Percentiles rank a stretch among this genome's conserved stretches.
These are phyloP conservation scores for Oreochromis niloticus DNA, from an alignment of 2,113 vertebrate genomes.

Conservation along the genomic window DNA sequence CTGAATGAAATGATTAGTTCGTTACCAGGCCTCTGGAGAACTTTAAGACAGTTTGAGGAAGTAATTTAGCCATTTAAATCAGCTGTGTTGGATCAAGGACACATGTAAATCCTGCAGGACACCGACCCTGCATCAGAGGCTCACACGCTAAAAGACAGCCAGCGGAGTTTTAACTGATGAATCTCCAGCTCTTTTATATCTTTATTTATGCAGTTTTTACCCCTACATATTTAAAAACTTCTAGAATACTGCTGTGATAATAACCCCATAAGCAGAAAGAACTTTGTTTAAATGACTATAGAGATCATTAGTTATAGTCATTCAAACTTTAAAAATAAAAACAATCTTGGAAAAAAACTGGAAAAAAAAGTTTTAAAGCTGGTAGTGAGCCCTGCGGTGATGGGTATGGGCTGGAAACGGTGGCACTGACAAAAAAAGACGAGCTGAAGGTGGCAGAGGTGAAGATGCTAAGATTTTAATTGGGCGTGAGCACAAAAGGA, in stretches of 20 bases:
- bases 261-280: accelerated
- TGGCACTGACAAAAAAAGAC: neutral
- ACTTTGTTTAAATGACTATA: accelerated
- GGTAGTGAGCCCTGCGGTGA: neutral
- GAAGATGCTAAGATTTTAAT: accelerated
- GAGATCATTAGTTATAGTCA: neutral
- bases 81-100: neutral
- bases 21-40: neutral
- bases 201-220: neutral
- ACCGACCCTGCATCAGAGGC: accelerated
- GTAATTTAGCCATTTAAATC: neutral
- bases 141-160: neutral
- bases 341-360: neutral
- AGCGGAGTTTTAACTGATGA: neutral
- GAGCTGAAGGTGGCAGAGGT: accelerated
- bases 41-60: neutral
- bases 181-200: neutral
- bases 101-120: neutral
- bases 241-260: neutral
- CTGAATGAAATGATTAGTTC: neutral
- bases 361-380: neutral
- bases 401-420: neutral
- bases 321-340: accelerated
- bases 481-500: accelerated
- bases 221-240: neutral